Conservation (phyloP, 2,797 vertebrate species). For the Apogon talboti region DNA sequence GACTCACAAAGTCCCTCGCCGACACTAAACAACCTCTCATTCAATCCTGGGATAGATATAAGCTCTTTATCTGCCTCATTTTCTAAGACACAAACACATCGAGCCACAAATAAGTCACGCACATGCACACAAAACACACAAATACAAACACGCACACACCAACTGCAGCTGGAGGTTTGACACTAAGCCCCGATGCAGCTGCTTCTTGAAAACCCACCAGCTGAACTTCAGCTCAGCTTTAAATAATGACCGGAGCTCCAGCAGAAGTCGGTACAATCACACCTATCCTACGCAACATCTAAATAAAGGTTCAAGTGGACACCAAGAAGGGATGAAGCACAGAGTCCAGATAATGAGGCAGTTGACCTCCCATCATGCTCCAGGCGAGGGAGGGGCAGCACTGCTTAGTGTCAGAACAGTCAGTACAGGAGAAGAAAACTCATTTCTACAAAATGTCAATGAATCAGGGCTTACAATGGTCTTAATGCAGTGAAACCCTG, state of each 20-base stretch:
- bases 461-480: no score
- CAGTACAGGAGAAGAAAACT: no score
- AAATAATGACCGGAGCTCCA: constrained; percentile 25
- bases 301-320: not conserved
- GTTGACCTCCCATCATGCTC: not conserved
- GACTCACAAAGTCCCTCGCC: constrained; percentile 12
- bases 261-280: not conserved
- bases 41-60: constrained; percentile 28
- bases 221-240: not conserved
- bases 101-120: no score
- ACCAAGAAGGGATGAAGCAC: not conserved
- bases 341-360: not conserved
- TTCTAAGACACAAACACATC: not conserved
- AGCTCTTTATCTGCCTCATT: constrained; percentile 49
- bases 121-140: not conserved
- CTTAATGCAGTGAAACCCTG: no score
- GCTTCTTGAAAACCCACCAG: constrained; percentile 24
- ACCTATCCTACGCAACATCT: not conserved
- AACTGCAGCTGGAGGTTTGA: constrained; percentile 4
- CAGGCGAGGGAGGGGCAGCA: no score
- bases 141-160: not conserved
- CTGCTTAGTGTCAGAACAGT: no score
- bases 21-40: constrained; percentile 26
- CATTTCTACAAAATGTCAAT: no score
- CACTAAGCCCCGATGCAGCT: constrained; percentile 19